Evolutionary conservation across 2,113 vertebrate species (phyloP).

Genomic region (Amblyopsis rosae): DNA sequence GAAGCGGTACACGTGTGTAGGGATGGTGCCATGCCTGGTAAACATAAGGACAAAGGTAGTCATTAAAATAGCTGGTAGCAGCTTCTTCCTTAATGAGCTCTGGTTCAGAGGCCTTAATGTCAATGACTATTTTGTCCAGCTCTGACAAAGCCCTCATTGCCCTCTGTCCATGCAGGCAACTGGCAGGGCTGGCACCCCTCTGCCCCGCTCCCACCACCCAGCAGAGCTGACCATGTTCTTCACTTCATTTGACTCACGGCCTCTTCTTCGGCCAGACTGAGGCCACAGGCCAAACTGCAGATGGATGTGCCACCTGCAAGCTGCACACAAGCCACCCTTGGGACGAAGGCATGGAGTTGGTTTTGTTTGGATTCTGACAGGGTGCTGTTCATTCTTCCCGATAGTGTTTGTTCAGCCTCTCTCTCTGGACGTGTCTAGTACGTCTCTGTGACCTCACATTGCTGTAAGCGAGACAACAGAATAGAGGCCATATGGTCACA

Average conservation of each 20-base stretch:
- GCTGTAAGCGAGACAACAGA: neutral
- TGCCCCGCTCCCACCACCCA: constrained; percentile 54
- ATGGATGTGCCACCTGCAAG: constrained; percentile 49
- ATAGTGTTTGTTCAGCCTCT: constrained; percentile 45
- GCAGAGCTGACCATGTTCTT: constrained; percentile 54
- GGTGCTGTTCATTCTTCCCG: constrained; percentile 63
- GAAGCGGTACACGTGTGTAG: too few relatives aligned
- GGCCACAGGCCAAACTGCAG: constrained; percentile 47
- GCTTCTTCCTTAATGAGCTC: constrained; percentile 58
- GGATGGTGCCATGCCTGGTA: neutral
- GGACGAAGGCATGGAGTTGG: constrained; percentile 54
- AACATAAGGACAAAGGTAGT: constrained; percentile 23
- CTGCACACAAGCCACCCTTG: constrained; percentile 14
- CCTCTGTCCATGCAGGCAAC: constrained; percentile 44
- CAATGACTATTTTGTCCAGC: constrained; percentile 48
- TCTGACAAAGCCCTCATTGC: constrained; percentile 43
- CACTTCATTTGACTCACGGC: constrained; percentile 66
- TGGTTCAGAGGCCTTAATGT: constrained; percentile 45
- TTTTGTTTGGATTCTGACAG: constrained; percentile 65
- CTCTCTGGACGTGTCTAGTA: constrained; percentile 42
- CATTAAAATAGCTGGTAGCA: neutral
- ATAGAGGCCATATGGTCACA: constrained; percentile 49
- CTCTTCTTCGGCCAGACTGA: constrained; percentile 36
- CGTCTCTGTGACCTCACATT: constrained; percentile 48
- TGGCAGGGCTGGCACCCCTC: constrained; percentile 51